phyloP scores from a whole-genome alignment of 2,797 vertebrate species.

The Melopsittacus undulatus region DNA sequence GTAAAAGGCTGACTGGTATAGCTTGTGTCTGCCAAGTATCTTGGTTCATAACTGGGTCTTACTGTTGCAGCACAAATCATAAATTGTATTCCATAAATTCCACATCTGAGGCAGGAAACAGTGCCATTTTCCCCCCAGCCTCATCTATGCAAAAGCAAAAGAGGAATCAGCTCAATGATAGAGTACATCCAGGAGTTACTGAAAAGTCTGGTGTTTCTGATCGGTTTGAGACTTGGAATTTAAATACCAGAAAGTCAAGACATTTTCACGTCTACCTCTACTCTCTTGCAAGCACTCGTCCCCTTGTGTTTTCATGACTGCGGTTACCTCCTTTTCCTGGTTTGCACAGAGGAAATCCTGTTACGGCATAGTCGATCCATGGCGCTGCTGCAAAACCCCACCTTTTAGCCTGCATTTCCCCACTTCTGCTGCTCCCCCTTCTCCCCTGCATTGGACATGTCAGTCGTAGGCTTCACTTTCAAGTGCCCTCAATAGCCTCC shows the following conservation, averaged over 20 bases:
- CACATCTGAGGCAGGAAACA: constrained; percentile 5
- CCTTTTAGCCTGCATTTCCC: neutral
- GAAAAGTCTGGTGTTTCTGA: neutral
- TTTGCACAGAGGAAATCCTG: constrained; percentile 32
- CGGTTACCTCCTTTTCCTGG: constrained; percentile 33
- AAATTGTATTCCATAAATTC: neutral
- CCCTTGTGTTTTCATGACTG: neutral
- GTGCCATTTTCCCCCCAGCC: neutral
- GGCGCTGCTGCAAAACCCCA: neutral
- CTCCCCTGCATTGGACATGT: rapidly evolving
- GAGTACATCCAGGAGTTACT: neutral
- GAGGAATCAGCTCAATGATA: neutral
- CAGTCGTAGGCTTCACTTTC: neutral
- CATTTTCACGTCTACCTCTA: neutral
- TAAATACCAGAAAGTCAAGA: neutral
- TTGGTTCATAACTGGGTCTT: neutral
- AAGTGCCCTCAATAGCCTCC: neutral
- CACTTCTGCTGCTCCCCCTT: neutral
- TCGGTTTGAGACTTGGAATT: neutral
- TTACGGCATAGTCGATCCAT: neutral
- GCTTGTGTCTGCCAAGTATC: neutral
- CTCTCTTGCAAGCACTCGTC: neutral
- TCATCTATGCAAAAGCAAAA: neutral
- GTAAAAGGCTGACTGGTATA: neutral
- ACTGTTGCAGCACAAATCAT: neutral